Evolutionary conservation across 1,140 invertebrate genomes (phyloP).

Genomic region (Penaeus japonicus): DNA sequence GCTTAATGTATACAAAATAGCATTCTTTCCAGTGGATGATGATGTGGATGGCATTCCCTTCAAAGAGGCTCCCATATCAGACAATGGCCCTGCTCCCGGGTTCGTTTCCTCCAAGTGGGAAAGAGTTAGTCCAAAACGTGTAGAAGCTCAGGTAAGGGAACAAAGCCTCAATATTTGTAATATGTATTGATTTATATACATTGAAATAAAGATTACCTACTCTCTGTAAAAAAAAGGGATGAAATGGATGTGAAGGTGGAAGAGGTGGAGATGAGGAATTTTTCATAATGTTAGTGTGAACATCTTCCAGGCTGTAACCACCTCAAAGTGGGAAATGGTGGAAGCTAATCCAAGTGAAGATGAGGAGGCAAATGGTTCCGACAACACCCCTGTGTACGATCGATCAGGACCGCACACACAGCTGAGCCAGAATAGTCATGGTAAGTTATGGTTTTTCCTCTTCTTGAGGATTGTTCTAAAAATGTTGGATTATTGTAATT

Average conservation of each 20-base stretch:
- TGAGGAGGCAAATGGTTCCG: slow-evolving; percentile 45
- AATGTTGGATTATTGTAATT: background rate
- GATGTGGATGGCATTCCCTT: slow-evolving; percentile 84
- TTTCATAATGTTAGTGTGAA: background rate
- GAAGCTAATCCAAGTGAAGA: slow-evolving; percentile 52
- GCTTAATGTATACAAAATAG: background rate
- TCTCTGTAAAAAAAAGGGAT: background rate
- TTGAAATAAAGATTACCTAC: background rate
- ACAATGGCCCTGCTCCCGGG: slow-evolving; percentile 58
- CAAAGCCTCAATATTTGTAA: background rate
- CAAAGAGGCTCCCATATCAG: slow-evolving; percentile 62
- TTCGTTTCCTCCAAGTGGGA: slow-evolving; percentile 95
- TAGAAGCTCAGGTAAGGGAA: slow-evolving; percentile 82
- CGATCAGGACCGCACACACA: slow-evolving; percentile 38
- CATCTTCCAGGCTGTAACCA: slow-evolving; percentile 57
- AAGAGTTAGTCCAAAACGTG: slow-evolving; percentile 86
- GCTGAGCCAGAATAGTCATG: slow-evolving; percentile 42
- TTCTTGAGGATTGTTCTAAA: background rate
- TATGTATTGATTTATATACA: background rate
- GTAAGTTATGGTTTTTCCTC: background rate
- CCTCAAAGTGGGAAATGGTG: slow-evolving; percentile 59
- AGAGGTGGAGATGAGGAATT: background rate
- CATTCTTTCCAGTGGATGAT: slow-evolving; percentile 73
- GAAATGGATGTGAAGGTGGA: no score
- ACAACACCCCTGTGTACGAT: slow-evolving; percentile 56